A percentile compares a stretch with the other conserved stretches of the same genome.
Conservation (phyloP, 2,797 vertebrate genomes). For the Microctenopoma steveboyesi region DNA sequence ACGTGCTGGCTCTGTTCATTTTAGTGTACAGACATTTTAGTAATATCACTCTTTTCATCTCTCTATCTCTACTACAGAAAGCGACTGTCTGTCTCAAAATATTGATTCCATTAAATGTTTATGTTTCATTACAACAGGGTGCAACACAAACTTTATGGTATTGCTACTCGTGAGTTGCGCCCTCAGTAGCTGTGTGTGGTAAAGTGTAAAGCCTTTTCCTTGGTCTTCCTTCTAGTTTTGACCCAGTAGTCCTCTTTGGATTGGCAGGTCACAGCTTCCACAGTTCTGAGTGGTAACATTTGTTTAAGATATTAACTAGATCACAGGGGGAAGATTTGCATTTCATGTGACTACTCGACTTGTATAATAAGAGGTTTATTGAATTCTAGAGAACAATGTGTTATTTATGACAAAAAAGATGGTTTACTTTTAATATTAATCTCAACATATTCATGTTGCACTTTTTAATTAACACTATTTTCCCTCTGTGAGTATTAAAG, state of each 20-base stretch:
- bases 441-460: conserved; percentile 81
- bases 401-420: conserved; percentile 82
- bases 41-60: too few species aligned
- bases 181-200: conserved; percentile 33
- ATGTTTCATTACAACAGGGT: neutral
- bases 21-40: too few species aligned
- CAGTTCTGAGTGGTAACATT: conserved; percentile 51
- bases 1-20: too few species aligned
- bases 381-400: conserved; percentile 60
- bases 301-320: conserved; percentile 51
- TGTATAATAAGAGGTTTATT: conserved; percentile 83
- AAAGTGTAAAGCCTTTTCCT: conserved; percentile 34
- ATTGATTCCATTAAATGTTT: conserved; percentile 4
- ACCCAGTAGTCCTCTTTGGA: conserved; percentile 41
- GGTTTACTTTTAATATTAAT: conserved; percentile 81
- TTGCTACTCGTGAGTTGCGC: conserved; percentile 54
- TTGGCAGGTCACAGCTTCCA: conserved; percentile 43
- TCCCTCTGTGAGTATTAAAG: conserved; percentile 64
- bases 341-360: conserved; percentile 74
- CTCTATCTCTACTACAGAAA: neutral
- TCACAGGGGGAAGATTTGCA: conserved; percentile 60
- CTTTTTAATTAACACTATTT: conserved; percentile 79
- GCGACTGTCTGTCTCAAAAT: neutral
- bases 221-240: conserved; percentile 46
- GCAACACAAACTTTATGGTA: conserved; percentile 8